phyloP scores from a whole-genome alignment of 1,140 invertebrate genomes.

The Chrysoperla carnea region DNA sequence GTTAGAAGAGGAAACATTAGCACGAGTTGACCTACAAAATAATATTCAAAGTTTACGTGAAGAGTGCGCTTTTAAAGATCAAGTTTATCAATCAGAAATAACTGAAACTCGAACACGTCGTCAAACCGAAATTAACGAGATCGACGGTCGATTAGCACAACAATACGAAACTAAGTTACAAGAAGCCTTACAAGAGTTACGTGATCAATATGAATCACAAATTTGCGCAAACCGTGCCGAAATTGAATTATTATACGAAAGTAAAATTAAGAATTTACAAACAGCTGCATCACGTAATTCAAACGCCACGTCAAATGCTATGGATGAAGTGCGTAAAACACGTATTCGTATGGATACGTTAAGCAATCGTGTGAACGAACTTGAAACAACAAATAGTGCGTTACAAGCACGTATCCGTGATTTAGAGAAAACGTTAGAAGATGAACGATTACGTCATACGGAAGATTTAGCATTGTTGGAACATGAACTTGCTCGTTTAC shows the following conservation, averaged over 20 bases:
- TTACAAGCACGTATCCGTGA: conserved; percentile 53
- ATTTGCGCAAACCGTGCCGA: conserved; percentile 76
- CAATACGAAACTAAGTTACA: conserved; percentile 89
- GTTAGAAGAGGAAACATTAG: conserved; percentile 81
- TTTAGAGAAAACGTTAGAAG: conserved; percentile 64
- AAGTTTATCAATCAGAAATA: conserved; percentile 61
- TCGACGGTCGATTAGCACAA: conserved; percentile 68
- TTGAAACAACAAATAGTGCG: conserved; percentile 50
- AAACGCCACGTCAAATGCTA: conserved; percentile 41
- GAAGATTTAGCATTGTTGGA: conserved; percentile 56
- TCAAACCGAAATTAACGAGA: conserved; percentile 51
- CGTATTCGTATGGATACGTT: conserved; percentile 55
- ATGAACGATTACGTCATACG: conserved; percentile 50
- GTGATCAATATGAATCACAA: conserved; percentile 83
- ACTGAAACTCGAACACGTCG: conserved; percentile 71
- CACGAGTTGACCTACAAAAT: conserved; percentile 86
- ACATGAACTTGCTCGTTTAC: conserved; percentile 57
- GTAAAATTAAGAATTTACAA: conserved; percentile 52
- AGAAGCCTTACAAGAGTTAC: conserved; percentile 75
- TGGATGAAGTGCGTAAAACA: conserved; percentile 60
- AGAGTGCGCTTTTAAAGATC: conserved; percentile 81
- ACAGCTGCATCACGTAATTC: conserved; percentile 42
- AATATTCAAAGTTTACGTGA: conserved; percentile 78
- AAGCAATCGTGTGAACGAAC: conserved; percentile 48
- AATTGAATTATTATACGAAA: conserved; percentile 68